Base-by-base conservation (phyloP, 2,888 invertebrate species). In the Halictus quadricinctus region DNA sequence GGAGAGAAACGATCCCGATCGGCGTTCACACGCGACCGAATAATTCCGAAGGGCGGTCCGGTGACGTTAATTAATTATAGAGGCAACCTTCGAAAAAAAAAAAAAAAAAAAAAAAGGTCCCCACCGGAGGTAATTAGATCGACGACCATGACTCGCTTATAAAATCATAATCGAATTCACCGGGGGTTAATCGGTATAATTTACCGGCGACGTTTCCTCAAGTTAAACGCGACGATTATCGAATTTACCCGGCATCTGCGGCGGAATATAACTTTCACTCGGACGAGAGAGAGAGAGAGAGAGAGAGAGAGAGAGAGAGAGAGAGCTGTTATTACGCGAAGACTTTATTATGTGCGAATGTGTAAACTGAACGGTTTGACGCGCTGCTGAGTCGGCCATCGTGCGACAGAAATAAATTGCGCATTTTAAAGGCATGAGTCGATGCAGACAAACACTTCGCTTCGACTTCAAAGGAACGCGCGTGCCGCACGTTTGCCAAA, bases 61-160 rank as follows among this genome's bases (percentile, higher is more conserved):
- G 66, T 48, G 58, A 58, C 79, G 66, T 77, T 80, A 86, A 88
- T 86, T 88, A 88, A 88, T 88, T 81, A 83, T 69, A 41, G 54
- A 69, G 43, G 60, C 84, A 83, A 70, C 70, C 48, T 77, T 46
- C 83, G 64, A 7, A 7, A 76, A 29, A 29, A 29, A 29, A 29
- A 29, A 29, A 29, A 29, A 29, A 29, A 29, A 29, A 29, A 29
- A 74, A 60, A 81, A 58, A 64, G 13, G 69, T 69, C 50, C 77
- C 54, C 46, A 84, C 86, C 81, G 81, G 80, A 81, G 86, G 79
- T 80, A 84, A 88, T 87, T 86, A 79, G 76, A 79, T 76, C 79
- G 79, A 18, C 48, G 73, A 81, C 72, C 77, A 70, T 69, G 78
- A 66, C 66, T 72, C 86, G 76, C 72, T 50, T 69, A 76, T 79